Conservation (phyloP, 2,888 invertebrate genomes). For the Hypercompe scribonia region DNA sequence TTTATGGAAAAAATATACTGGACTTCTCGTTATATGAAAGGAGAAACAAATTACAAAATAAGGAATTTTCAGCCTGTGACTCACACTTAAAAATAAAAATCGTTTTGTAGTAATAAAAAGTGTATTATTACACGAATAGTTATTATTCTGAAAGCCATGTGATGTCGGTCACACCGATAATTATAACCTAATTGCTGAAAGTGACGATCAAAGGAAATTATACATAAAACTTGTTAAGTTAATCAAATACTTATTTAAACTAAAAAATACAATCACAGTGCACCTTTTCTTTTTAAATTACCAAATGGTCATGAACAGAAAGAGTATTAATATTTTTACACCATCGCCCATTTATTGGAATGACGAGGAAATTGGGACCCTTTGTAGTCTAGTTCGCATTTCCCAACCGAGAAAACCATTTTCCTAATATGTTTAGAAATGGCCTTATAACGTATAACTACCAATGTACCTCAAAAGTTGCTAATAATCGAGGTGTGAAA, state of each 20-base stretch:
- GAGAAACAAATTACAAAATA: neutral
- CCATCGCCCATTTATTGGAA: neutral
- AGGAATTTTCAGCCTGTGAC: neutral
- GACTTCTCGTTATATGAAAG: neutral
- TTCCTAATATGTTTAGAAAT: neutral
- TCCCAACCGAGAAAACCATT: neutral
- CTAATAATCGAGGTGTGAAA: no score
- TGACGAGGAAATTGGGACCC: neutral
- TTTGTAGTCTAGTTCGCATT: neutral
- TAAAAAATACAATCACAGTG: neutral
- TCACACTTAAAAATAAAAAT: neutral
- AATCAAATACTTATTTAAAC: neutral
- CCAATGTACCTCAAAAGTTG: neutral
- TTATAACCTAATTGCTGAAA: neutral
- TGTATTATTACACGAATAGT: neutral
- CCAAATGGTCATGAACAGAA: neutral
- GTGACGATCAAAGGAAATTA: neutral
- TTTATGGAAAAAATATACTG: neutral
- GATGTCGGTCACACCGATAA: neutral
- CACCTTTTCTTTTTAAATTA: neutral
- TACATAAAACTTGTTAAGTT: neutral
- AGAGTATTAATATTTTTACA: neutral
- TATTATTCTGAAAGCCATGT: neutral
- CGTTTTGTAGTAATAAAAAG: neutral
- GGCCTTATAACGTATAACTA: neutral